Base-by-base conservation (phyloP, 2,113 vertebrate species). In the Haliaeetus leucogaster region DNA sequence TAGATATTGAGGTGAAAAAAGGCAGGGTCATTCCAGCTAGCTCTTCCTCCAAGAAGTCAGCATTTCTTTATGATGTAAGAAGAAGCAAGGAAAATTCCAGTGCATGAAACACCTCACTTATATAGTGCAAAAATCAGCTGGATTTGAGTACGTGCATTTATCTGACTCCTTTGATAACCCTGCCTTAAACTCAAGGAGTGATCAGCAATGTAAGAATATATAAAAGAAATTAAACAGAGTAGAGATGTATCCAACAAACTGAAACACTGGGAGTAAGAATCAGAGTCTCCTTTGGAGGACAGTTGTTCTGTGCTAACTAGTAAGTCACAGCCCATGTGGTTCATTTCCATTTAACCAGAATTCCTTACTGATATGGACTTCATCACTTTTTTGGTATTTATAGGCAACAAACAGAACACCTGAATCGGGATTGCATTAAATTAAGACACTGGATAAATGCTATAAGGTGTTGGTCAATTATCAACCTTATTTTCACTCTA, bases 401-500 rank as follows among this genome's bases (percentile, higher is more conserved):
- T 29, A 63, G 23, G n/a, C 58, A 94, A 82, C 42, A 86, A 5
- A 32, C 5, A 62, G 40, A 70, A 25, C 32, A 82, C n/a, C 36
- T 85, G 56, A 82, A 25, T 40, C 48, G 13, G 3, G 34, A 45
- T 14, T 91, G 36, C 29, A 40, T 87, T 62, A 50, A 62, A 40
- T 73, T 71, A 80, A 76, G 66, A 85, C 47, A 30, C 25, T 71
- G 55, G 29, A 87, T 91, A 90, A 86, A 82, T 70, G 50, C 12
- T 74, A 1, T 55, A 89, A 74, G 42, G 72, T 72, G 90, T 80
- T 4, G 30, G 48, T 70, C 78, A 90, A 66, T 77, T 94, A 85
- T 55, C 74, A 90, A 73, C 74, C 42, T 86, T 87, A 73, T 94
- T 95, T 96, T 95, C 91, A 86, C 68, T 92, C 72, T 84, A 92